Evolutionary conservation across 2,888 invertebrate genomes (phyloP), one percentile per base, ranked within the genome.

Genomic region (Trichacis sp.): DNA sequence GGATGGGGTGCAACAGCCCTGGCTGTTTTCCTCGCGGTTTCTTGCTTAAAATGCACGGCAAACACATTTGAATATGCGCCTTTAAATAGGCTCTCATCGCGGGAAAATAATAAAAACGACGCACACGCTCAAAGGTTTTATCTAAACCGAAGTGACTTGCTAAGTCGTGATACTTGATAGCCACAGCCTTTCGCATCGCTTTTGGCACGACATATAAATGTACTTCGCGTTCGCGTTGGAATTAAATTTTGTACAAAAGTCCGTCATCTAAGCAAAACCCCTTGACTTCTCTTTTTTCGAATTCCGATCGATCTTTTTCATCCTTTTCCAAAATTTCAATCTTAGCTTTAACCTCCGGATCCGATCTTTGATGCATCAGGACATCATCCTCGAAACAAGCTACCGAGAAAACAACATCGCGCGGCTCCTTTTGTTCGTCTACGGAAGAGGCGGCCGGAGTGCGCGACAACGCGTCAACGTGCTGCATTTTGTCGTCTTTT

Each of bases 401-500:
- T 6, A 29, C 29, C 4, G 5, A 6, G 9, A 29, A 29, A 29
- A 29, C 29, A 29, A n/a, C n/a, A n/a, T n/a, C n/a, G n/a, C n/a
- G n/a, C n/a, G n/a, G n/a, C n/a, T n/a, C n/a, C n/a, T n/a, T n/a
- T n/a, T n/a, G n/a, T n/a, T 49, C 49, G 1, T 15, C 1, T 1
- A 6, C 5, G 29, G 29, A 29, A 4, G 29, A 9, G 9, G 29
- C 4, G 9, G 9, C 29, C 9, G 29, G 29, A 29, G 29, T 9
- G 15, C 42, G 18, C 14, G 17, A 3, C 15, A 14, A 18, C 9
- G 29, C 38, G 14, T 38, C 29, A 5, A 29, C 29, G 29, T 29
- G 29, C 5, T 29, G 29, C 5, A 29, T 29, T 6, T 29, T 29
- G 8, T 38, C 38, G 14, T 53, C 58, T n/a, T 53, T 46, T 24